These are phyloP conservation scores for Neogale vison DNA, from an alignment of 2,113 vertebrate species.

Conservation along the genomic window DNA sequence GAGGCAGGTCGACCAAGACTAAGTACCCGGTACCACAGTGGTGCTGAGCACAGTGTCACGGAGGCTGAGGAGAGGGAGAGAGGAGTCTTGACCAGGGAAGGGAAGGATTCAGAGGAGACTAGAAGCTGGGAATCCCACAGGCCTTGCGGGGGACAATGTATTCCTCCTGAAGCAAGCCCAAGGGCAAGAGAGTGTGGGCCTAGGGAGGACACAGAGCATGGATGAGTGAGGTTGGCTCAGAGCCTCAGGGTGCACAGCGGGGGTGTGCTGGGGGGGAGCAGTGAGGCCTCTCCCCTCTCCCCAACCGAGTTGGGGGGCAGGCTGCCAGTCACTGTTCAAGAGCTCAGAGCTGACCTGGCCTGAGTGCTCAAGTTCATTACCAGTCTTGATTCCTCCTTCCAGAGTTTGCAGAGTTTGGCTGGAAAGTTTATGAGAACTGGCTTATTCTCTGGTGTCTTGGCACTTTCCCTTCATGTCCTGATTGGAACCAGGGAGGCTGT, in stretches of 20 bases:
- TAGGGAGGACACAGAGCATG: background rate
- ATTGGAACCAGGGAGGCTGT: conserved; percentile 80
- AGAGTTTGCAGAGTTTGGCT: conserved; percentile 68
- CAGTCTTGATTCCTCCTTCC: conserved; percentile 47
- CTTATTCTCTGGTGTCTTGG: conserved; percentile 76
- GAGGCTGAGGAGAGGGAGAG: background rate
- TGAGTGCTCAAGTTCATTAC: conserved; percentile 47
- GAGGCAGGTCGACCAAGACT: background rate
- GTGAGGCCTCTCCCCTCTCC: background rate
- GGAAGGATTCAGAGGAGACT: background rate
- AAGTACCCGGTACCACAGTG: background rate
- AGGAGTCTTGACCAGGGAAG: background rate
- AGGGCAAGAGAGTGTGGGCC: background rate
- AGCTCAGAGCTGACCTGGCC: background rate
- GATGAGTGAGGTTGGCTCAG: background rate
- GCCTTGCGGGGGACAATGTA: background rate
- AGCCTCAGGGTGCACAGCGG: accelerated
- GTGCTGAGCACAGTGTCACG: accelerated
- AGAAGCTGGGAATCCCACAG: background rate
- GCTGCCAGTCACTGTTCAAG: background rate
- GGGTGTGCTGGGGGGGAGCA: no score
- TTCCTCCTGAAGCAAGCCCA: background rate
- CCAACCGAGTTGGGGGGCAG: background rate
- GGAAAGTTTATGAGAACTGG: conserved; percentile 78
- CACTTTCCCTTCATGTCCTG: conserved; percentile 72